Conservation (phyloP, 2,888 invertebrate genomes). For the Noctua comes region DNA sequence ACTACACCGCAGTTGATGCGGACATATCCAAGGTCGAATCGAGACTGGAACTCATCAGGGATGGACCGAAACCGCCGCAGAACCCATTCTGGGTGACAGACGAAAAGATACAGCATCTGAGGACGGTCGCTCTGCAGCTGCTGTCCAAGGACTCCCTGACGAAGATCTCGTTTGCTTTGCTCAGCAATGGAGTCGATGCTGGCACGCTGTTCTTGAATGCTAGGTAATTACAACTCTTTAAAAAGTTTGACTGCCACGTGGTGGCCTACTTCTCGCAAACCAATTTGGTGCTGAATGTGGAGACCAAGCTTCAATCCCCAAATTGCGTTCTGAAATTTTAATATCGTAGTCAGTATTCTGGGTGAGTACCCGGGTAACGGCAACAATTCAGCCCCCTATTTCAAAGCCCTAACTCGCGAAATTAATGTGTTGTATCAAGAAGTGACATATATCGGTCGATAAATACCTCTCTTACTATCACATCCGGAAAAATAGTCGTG, state of each 20-base stretch:
- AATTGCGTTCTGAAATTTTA: neutral
- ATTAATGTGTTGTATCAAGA: neutral
- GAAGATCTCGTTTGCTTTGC: conserved; percentile 80
- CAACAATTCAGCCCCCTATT: neutral
- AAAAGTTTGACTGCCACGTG: neutral
- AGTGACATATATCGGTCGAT: neutral
- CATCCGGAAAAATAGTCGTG: neutral
- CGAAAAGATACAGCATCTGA: conserved; percentile 74
- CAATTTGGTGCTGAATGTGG: neutral
- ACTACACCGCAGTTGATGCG: conserved; percentile 75
- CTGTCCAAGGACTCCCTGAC: conserved; percentile 81
- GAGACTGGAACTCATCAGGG: conserved; percentile 69
- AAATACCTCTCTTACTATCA: neutral
- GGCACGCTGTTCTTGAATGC: conserved; percentile 84
- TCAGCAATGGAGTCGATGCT: conserved; percentile 84
- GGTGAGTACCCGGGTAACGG: neutral
- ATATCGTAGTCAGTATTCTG: neutral
- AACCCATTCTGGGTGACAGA: conserved; percentile 82
- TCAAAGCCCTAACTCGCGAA: neutral
- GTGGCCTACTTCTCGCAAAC: neutral
- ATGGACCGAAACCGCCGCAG: conserved; percentile 76
- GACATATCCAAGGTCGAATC: conserved; percentile 74
- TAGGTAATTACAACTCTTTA: conserved; percentile 71
- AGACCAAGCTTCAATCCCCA: neutral
- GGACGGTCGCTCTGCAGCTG: conserved; percentile 70